Evolutionary conservation across 2,113 vertebrate genomes (phyloP).

Genomic region (Macquaria ambigua): DNA sequence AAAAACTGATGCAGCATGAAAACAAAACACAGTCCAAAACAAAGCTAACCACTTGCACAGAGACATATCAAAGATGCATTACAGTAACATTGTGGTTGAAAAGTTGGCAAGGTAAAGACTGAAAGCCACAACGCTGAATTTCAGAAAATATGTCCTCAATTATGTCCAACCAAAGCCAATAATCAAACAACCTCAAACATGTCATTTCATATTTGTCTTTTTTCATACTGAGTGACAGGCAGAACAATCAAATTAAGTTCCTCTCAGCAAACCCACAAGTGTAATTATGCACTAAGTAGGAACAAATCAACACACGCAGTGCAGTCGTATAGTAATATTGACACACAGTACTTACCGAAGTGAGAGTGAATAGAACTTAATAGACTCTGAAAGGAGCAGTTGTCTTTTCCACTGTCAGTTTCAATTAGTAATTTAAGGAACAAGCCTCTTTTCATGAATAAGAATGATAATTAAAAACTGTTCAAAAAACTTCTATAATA

Average conservation of each 20-base stretch:
- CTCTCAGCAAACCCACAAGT: conserved; percentile 66
- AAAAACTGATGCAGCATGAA: conserved; percentile 49
- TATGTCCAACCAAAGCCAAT: conserved; percentile 58
- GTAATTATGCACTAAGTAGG: conserved; percentile 71
- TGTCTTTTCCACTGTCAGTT: conserved; percentile 51
- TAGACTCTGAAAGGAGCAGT: conserved; percentile 51
- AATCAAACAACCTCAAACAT: conserved; percentile 61
- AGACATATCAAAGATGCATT: conserved; percentile 61
- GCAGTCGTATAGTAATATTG: conserved; percentile 59
- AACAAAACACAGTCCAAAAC: conserved; percentile 71
- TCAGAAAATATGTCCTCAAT: conserved; percentile 61
- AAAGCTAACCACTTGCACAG: conserved; percentile 76
- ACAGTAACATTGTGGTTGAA: conserved; percentile 27
- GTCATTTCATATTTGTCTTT: conserved; percentile 68
- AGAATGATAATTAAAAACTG: conserved; percentile 54
- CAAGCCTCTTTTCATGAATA: conserved; percentile 46
- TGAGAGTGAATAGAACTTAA: conserved; percentile 45
- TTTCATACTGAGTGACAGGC: conserved; percentile 69
- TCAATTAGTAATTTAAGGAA: conserved; percentile 55
- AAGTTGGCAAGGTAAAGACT: conserved; percentile 32
- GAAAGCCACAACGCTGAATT: conserved; percentile 47
- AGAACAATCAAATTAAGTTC: conserved; percentile 75
- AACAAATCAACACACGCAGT: conserved; percentile 71
- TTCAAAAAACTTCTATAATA: conserved; percentile 20
- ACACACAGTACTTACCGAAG: conserved; percentile 51